Evolutionary conservation across 2,113 vertebrate species (phyloP).

Genomic region (Antigone vipio): DNA sequence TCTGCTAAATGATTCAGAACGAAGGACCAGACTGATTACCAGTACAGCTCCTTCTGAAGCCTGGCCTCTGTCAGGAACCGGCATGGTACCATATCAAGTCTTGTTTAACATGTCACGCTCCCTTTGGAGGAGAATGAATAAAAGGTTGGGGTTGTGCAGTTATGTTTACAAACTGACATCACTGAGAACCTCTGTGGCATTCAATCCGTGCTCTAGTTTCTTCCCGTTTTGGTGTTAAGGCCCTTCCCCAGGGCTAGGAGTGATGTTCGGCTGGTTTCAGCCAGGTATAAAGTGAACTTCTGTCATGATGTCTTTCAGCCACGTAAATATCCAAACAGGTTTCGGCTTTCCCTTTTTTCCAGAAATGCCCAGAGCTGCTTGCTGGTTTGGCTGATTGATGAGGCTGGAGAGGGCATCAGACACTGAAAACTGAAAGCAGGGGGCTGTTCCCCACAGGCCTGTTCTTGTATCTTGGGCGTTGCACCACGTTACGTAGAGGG

Average conservation of each 20-base stretch:
- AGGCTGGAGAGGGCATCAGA: background rate
- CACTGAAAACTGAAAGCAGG: background rate
- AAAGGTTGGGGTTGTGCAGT: background rate
- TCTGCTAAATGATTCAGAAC: background rate
- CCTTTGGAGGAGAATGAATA: background rate
- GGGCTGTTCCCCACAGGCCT: background rate
- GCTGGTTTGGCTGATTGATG: background rate
- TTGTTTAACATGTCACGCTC: background rate
- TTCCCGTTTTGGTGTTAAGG: background rate
- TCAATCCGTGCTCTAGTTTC: background rate
- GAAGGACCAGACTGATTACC: background rate
- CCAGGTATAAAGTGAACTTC: background rate
- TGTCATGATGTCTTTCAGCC: background rate
- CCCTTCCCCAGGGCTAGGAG: background rate
- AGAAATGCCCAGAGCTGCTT: background rate
- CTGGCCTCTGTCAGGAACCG: background rate
- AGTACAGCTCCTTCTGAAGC: background rate
- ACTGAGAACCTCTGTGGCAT: background rate
- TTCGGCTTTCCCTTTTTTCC: background rate
- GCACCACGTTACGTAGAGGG: fast-evolving
- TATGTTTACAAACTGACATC: background rate
- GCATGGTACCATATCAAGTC: background rate
- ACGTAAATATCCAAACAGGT: background rate
- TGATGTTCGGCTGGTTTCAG: background rate
- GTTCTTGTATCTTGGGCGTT: background rate